Evolutionary conservation across 2,797 vertebrate genomes (phyloP).

Genomic region (Arrhamphus sclerolepis): DNA sequence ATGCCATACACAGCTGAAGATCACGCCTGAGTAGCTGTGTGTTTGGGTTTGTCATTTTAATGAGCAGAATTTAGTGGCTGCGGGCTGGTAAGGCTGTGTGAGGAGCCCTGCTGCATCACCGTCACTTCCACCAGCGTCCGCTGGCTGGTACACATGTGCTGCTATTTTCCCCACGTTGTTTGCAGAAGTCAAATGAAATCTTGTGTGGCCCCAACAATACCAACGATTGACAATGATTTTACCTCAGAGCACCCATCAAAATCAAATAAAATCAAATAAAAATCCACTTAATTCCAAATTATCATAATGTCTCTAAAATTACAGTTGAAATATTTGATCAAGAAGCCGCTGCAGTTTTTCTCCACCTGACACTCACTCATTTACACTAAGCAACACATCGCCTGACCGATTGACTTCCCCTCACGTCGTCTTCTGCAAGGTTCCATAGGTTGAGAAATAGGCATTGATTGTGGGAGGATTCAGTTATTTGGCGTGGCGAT

Average conservation of each 20-base stretch:
- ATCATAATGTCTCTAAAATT: slow-evolving; percentile 9
- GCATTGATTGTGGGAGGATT: slow-evolving; percentile 74
- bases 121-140: slow-evolving; percentile 76
- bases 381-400: slow-evolving; percentile 48
- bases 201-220: background rate
- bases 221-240: no score
- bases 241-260: background rate
- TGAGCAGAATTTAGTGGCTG: slow-evolving; percentile 87
- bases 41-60: slow-evolving; percentile 88
- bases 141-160: slow-evolving; percentile 41
- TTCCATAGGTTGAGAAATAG: slow-evolving; percentile 77
- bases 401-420: slow-evolving; percentile 72
- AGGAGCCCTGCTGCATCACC: slow-evolving; percentile 81
- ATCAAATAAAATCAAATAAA: background rate
- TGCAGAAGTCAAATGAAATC: slow-evolving; percentile 14
- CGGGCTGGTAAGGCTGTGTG: slow-evolving; percentile 79
- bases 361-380: slow-evolving; percentile 30
- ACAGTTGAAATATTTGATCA: slow-evolving; percentile 25
- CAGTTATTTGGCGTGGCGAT: slow-evolving; percentile 79
- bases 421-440: slow-evolving; percentile 66
- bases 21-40: slow-evolving; percentile 82
- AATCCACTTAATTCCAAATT: background rate
- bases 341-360: slow-evolving; percentile 16
- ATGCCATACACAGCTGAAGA: slow-evolving; percentile 87
- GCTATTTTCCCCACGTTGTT: slow-evolving; percentile 26